Conservation (phyloP, 1,140 invertebrate species). For the Cyrtorhinus lividipennis region DNA sequence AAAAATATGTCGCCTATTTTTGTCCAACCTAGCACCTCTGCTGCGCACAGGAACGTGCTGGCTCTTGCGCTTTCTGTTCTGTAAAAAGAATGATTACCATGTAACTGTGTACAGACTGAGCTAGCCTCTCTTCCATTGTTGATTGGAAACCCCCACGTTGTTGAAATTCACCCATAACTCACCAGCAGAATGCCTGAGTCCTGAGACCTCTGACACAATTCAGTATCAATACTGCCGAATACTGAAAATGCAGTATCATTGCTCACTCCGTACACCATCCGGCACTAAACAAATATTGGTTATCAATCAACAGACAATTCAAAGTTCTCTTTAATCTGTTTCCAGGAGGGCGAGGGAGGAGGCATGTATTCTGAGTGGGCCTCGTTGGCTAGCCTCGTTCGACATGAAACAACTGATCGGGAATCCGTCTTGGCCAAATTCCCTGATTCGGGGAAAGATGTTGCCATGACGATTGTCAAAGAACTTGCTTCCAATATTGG, state of each 20-base stretch:
- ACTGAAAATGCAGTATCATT: background rate
- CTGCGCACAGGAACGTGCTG: too few species aligned
- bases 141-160: too few species aligned
- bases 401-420: constrained; percentile 42
- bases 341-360: constrained; percentile 38
- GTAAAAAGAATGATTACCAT: too few species aligned
- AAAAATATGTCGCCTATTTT: too few species aligned
- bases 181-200: background rate
- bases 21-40: too few species aligned
- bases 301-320: constrained; percentile 30
- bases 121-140: too few species aligned
- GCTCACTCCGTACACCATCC: constrained; percentile 28
- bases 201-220: background rate
- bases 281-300: constrained; percentile 31
- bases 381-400: constrained; percentile 52
- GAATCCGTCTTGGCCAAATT: constrained; percentile 78
- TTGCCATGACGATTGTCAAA: constrained; percentile 67
- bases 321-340: constrained; percentile 29
- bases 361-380: constrained; percentile 79
- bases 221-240: background rate
- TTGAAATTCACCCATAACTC: too few species aligned
- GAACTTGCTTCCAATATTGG: constrained; percentile 62
- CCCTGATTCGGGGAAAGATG: constrained; percentile 56
- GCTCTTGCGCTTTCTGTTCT: too few species aligned
- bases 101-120: background rate